Conservation (phyloP, 2,113 vertebrate genomes). For the Glaucomys volans region DNA sequence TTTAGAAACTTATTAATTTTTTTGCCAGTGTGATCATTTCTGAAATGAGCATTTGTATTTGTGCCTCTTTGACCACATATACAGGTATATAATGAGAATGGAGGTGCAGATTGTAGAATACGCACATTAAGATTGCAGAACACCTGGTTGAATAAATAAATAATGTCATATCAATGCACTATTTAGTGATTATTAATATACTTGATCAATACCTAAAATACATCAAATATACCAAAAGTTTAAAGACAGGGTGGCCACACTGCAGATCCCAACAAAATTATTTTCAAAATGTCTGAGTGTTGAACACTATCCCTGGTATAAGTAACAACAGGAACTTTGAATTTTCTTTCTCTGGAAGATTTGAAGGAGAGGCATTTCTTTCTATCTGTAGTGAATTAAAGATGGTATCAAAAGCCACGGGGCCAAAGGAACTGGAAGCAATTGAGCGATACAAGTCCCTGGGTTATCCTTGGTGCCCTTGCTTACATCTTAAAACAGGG, state of each 20-base stretch:
- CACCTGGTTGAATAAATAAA: neutral
- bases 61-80: neutral
- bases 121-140: neutral
- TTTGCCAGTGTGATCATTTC: neutral
- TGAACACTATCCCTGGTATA: neutral
- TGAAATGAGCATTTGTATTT: conserved; percentile 2
- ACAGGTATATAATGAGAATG: neutral
- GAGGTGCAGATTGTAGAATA: neutral
- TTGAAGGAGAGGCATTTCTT: neutral
- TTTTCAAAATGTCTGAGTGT: conserved; percentile 14
- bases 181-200: neutral
- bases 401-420: neutral
- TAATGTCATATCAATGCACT: neutral
- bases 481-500: neutral
- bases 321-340: neutral
- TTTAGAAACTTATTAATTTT: neutral
- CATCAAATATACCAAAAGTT: neutral
- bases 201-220: neutral
- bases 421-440: neutral
- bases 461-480: neutral
- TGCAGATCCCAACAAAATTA: neutral
- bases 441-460: neutral
- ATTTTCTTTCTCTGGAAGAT: neutral
- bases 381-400: neutral
- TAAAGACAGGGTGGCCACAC: neutral